Base-by-base conservation (phyloP, 2,888 invertebrate genomes). In the Sinodicranocentrus sp. region DNA sequence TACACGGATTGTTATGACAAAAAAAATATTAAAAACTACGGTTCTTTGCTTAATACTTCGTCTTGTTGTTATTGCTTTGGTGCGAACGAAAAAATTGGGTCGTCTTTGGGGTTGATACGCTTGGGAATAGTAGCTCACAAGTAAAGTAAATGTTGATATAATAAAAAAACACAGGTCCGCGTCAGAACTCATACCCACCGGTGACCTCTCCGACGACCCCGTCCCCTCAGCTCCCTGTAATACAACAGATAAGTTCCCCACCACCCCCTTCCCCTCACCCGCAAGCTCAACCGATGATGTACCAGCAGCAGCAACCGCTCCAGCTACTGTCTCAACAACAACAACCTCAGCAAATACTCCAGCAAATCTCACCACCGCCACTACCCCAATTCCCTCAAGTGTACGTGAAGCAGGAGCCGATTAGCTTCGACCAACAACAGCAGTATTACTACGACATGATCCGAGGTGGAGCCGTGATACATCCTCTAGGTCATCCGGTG, bases 281-380 rank as follows among this genome's bases (percentile, higher is more conserved):
- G 13, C 10, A 15, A 19, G 39, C n/a, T 28, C 39, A n/a, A 2
- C 39, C 43, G 8, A 8, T 8, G 1, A 23, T 25, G 13, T 43
- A n/a, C 54, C 70, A 23, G 28, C 80, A 19, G n/a, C 44, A 33
- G 63, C 75, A 65, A 21, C 65, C 26, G 33, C 28, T 10, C 13
- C 67, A 67, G 1, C 68, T 23, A 68, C 68, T n/a, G 15, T 68
- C 67, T 19, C 82, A 59, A 44, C n/a, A n/a, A n/a, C n/a, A n/a
- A n/a, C n/a, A n/a, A n/a, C n/a, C n/a, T n/a, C n/a, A n/a, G n/a
- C n/a, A n/a, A n/a, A n/a, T n/a, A n/a, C n/a, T n/a, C n/a, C n/a
- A n/a, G n/a, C n/a, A n/a, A n/a, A n/a, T n/a, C 6, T 21, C 54
- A 1, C 54, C 54, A 54, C 13, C 54, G 19, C 73, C 73, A 26